Evolutionary conservation across 2,888 invertebrate species (phyloP), one percentile per base, ranked within the genome.

Genomic region (Cepaea hortensis): DNA sequence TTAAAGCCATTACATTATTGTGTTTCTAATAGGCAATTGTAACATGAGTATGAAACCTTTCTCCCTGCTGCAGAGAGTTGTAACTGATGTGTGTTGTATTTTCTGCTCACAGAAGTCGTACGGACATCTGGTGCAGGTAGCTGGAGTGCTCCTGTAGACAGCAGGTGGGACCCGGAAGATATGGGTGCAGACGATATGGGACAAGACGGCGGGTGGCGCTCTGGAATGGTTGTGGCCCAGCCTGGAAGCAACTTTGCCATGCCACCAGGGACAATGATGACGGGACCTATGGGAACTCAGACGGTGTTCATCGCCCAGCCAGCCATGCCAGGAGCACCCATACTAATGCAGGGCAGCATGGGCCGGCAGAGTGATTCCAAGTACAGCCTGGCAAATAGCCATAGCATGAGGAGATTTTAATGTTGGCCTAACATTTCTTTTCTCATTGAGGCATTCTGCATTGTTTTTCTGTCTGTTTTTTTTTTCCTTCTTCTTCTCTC

Each of bases 81-180:
- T 55, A 55, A 55, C 11, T 55, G 7, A 55, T 55, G 55, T 55
- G 55, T 55, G 11, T 55, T 55, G 0, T 55, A 55, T 55, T 55
- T 55, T 55, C 55, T 55, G 55, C 55, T 55, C 55, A 55, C 55
- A 55, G 55, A 55, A 55, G 55, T 55, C 55, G 3, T 55, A 55
- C 55, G 55, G 55, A 55, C 55, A 55, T 55, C 55, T 48, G 20
- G 35, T 50, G 3, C 76, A 86, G 82, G 81, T 68, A 23, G 84
- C 2, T 90, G 90, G 90, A 89, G 88, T 65, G 85, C 85, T 46
- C 88, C 86, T 13, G 87, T 72, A 35, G 84, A 88, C 18, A 62
- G 62, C 15, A 50, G 84, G 50, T 88, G 90, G 88, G 85, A 84
- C 13, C 15, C 62, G 13, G 79, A 79, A 62, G 75, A 48, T 15